Percentiles rank a stretch among this genome's conserved stretches.
Evolutionary conservation across 2,888 invertebrate genomes (phyloP).

Genomic region (Athetis lepigone): DNA sequence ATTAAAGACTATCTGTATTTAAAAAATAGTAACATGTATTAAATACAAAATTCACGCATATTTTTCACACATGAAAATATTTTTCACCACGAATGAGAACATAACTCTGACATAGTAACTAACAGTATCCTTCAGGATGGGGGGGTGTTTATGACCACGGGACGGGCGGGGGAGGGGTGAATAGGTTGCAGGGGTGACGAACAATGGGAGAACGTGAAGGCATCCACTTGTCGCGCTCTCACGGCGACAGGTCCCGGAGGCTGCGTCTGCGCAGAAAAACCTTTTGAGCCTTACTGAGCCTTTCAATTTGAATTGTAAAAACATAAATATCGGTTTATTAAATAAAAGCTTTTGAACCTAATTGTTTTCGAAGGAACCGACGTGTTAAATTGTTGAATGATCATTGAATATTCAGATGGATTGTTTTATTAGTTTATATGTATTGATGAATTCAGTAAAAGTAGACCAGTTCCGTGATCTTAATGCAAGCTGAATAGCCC

Average conservation of each 20-base stretch:
- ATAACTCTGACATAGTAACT: not conserved
- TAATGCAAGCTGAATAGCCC: too few species aligned
- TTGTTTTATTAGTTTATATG: slow-evolving; percentile 15
- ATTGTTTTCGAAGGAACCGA: slow-evolving; percentile 17
- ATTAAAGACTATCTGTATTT: too few species aligned
- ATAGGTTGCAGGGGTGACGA: slow-evolving; percentile 66
- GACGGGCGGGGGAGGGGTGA: slow-evolving; percentile 51
- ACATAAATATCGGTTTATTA: slow-evolving; percentile 43
- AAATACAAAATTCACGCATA: too few species aligned
- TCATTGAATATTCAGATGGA: slow-evolving; percentile 16
- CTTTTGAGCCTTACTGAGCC: slow-evolving; percentile 53
- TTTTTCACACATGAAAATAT: not conserved
- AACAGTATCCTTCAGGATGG: slow-evolving; percentile 27
- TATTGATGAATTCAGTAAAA: too few species aligned
- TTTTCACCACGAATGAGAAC: not conserved
- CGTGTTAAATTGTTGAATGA: slow-evolving; percentile 19
- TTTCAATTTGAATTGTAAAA: slow-evolving; percentile 56
- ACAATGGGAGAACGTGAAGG: slow-evolving; percentile 89
- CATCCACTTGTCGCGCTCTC: slow-evolving; percentile 89
- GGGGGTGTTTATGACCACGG: slow-evolving; percentile 52
- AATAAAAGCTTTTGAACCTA: slow-evolving; percentile 27
- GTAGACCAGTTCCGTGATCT: too few species aligned
- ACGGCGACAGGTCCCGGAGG: slow-evolving; percentile 81
- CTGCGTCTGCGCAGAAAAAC: slow-evolving; percentile 71
- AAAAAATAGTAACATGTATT: too few species aligned